Percentiles rank a stretch among this genome's conserved stretches.
Evolutionary conservation across 2,888 invertebrate species (phyloP).

Genomic region (Apodemia duryi): DNA sequence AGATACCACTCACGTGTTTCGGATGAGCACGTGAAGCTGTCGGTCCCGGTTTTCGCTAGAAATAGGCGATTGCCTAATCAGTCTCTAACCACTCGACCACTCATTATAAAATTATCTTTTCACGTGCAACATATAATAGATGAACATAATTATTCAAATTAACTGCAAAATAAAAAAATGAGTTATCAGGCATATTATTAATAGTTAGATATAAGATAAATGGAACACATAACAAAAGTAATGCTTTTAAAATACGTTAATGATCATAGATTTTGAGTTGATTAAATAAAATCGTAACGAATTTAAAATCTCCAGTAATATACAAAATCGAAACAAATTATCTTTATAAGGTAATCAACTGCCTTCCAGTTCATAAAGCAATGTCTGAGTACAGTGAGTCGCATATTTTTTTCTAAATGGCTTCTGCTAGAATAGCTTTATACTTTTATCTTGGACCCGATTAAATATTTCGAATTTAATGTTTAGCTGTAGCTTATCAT

Average conservation of each 20-base stretch:
- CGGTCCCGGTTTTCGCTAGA: too few species aligned
- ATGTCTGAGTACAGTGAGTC: slow-evolving; percentile 7
- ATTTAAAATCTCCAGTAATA: neutral
- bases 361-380: slow-evolving; percentile 13
- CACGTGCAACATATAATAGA: too few species aligned
- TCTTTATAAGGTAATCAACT: slow-evolving; percentile 5
- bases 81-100: too few species aligned
- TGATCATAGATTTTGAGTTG: neutral
- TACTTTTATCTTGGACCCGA: neutral
- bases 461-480: slow-evolving; percentile 11
- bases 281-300: neutral
- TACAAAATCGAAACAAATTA: slow-evolving; percentile 9
- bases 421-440: neutral
- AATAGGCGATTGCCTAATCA: neutral
- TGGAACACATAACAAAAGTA: too few species aligned
- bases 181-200: too few species aligned
- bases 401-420: slow-evolving; percentile 17
- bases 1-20: too few species aligned
- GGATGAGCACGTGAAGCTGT: too few species aligned
- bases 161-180: too few species aligned
- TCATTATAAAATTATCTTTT: too few species aligned
- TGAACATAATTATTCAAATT: too few species aligned
- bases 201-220: too few species aligned
- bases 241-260: neutral
- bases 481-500: neutral